These are phyloP conservation scores for Hemiscyllium ocellatum DNA, from an alignment of 2,113 vertebrate species.

Conservation along the genomic window DNA sequence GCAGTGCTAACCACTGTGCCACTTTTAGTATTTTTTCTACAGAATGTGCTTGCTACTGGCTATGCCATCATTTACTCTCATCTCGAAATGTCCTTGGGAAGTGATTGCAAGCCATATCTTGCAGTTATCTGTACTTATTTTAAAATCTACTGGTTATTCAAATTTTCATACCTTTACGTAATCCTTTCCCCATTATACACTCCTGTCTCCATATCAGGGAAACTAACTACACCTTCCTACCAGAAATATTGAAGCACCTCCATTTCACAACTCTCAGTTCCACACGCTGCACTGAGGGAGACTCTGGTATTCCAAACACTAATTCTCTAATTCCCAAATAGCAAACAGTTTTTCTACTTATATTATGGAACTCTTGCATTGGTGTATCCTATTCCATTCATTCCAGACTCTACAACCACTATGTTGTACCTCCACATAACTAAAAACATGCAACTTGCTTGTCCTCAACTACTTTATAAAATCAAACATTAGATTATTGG, in stretches of 20 bases:
- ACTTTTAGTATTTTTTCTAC: too few relatives aligned
- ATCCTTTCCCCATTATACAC: not conserved
- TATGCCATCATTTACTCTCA: too few relatives aligned
- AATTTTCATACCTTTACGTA: not conserved
- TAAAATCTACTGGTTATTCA: not conserved
- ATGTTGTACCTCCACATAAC: not conserved
- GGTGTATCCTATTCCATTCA: not conserved
- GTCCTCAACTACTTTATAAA: not conserved
- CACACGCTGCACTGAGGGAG: not conserved
- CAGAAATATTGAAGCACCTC: not conserved
- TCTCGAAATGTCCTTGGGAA: too few relatives aligned
- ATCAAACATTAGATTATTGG: not conserved
- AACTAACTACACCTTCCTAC: not conserved
- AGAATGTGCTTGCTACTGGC: too few relatives aligned
- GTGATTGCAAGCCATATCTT: not conserved
- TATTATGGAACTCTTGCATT: not conserved
- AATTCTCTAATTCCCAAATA: not conserved
- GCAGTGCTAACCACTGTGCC: too few relatives aligned
- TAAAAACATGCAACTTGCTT: not conserved
- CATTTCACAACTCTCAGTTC: not conserved
- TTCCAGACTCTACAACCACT: not conserved
- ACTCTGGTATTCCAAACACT: not conserved
- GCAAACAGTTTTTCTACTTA: not conserved
- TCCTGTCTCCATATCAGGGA: not conserved
- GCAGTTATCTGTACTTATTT: not conserved